Evolutionary conservation across 2,113 vertebrate species (phyloP).

Genomic region (Catagonus wagneri): DNA sequence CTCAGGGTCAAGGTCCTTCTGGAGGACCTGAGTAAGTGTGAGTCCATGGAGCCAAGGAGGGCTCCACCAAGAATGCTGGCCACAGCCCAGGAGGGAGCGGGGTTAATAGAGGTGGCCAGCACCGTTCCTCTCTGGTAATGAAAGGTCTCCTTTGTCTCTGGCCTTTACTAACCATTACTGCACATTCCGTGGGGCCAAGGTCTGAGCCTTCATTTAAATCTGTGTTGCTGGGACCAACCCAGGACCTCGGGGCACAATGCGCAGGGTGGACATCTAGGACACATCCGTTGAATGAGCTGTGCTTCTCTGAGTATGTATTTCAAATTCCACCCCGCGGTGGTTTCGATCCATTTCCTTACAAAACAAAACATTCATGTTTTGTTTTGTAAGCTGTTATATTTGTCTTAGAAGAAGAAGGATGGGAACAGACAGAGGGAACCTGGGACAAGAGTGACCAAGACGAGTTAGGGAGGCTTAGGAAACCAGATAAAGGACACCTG

Average conservation of each 20-base stretch:
- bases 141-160: not conserved
- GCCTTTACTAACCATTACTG: too few relatives aligned
- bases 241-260: too few relatives aligned
- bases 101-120: not conserved
- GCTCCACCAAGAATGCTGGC: not conserved
- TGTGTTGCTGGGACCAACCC: not conserved
- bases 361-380: too few relatives aligned
- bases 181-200: not conserved
- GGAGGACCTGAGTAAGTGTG: not conserved
- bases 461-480: not conserved
- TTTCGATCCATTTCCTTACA: not conserved
- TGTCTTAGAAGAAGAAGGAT: not conserved
- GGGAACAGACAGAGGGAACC: not conserved
- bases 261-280: not conserved
- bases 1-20: not conserved
- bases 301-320: not conserved
- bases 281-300: not conserved
- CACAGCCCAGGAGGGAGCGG: not conserved
- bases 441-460: not conserved
- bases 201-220: not conserved
- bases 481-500: not conserved
- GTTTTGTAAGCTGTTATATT: fast-evolving
- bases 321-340: not conserved
- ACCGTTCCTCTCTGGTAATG: not conserved
- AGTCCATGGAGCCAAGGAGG: not conserved